Evolutionary conservation across 1,140 invertebrate genomes (phyloP).

Genomic region (Chelonus insularis): DNA sequence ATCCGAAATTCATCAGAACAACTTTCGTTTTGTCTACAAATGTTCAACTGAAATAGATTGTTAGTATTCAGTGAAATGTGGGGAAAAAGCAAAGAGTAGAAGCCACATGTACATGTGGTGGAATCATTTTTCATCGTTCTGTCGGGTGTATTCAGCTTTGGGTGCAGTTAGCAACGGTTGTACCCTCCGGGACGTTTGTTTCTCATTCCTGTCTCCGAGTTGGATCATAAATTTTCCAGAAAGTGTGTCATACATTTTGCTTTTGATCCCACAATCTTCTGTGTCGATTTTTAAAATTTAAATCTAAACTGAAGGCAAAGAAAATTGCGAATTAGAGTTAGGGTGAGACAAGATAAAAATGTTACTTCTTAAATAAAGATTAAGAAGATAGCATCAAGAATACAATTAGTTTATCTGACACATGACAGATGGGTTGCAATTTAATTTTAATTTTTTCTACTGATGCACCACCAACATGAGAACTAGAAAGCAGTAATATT

Average conservation of each 20-base stretch:
- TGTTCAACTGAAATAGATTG: not conserved
- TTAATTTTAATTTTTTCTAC: not conserved
- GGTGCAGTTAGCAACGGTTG: conserved; percentile 20
- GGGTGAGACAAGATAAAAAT: not conserved
- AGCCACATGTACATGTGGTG: conserved; percentile 16
- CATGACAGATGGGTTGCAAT: not conserved
- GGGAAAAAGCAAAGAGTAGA: conserved; percentile 8
- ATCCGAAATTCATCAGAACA: not conserved
- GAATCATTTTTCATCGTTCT: conserved; percentile 24
- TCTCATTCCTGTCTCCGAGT: conserved; percentile 1
- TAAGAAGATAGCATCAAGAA: not conserved
- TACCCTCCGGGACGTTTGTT: conserved; percentile 13
- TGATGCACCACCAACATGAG: no score
- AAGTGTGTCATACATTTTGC: conserved; percentile 19
- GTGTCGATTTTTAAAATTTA: not conserved
- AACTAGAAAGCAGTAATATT: not conserved
- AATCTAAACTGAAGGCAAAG: not conserved
- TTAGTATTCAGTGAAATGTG: not conserved
- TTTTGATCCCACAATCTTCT: conserved; percentile 11
- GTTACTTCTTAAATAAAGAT: not conserved
- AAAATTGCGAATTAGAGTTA: not conserved
- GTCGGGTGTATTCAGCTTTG: conserved; percentile 13
- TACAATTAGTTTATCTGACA: not conserved
- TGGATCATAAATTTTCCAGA: conserved; percentile 14
- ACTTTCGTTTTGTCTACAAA: not conserved